Base-by-base conservation (phyloP, 92 coral and sea anemone species). In the Nematostella vectensis region DNA sequence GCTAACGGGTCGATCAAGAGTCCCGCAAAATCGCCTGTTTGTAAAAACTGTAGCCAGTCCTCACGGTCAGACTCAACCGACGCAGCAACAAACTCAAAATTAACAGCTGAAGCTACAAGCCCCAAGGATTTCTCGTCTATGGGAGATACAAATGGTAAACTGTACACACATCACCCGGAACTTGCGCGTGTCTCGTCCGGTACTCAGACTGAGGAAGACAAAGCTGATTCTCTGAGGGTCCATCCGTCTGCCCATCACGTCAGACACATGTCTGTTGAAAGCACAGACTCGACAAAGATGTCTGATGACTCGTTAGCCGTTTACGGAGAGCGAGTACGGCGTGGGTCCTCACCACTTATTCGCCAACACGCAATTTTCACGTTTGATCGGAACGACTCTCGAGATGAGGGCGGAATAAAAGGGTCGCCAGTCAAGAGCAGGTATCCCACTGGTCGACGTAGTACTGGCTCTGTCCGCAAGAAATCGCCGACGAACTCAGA, bases 311-410 rank as follows among this genome's bases (percentile, higher is more conserved):
- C 88, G 15, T 38, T 81, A 48, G 64, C 62, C 31, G 76, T 76
- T 23, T 70, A 76, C 58, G 80, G 78, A 11, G 70, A 47, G 1
- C 78, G 83, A 48, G 82, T 74, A 71, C 83, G 87, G 21, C 79
- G 87, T 26, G 83, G 87, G 3, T 89, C 97, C 18, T 86, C 97
- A 3, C 91, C 97, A 10, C 73, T 89, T 22, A 77, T 82, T 53
- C 95, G 97, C 45, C 97, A 89, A 27, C 89, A 62, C 39, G 97
- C 97, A 25, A 85, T 89, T 3, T 80, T 85, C 56, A 77, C 83
- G 9, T 76, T 77, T 49, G 91, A 85, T 62, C 71, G 53, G 66
- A 48, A 78, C 11, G 88, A 81, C 31, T 55, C 62, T 15, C 72
- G 71, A 62, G 1, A 59, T 59, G 18, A 11, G 4, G 4, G 18